Evolutionary conservation across 1,140 invertebrate genomes (phyloP).

Genomic region (Acromyrmex heyeri): DNA sequence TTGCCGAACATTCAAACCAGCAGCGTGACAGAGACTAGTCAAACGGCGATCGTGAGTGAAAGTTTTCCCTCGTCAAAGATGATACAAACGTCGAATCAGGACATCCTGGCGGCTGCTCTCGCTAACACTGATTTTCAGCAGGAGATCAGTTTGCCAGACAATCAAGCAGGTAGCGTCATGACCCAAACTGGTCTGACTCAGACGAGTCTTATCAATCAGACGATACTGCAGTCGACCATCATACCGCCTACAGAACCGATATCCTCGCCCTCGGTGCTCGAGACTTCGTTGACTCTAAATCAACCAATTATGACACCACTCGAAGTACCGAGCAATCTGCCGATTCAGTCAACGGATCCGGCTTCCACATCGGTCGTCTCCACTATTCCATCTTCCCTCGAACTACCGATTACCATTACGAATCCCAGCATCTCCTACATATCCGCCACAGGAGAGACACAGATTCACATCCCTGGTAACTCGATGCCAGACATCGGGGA

Average conservation of each 20-base stretch:
- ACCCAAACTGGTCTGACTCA: conserved; percentile 77
- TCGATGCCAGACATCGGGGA: conserved; percentile 83
- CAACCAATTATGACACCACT: conserved; percentile 94
- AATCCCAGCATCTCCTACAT: conserved; percentile 89
- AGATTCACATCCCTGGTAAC: conserved; percentile 78
- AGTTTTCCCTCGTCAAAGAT: conserved; percentile 75
- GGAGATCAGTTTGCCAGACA: conserved; percentile 85
- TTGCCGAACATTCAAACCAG: conserved; percentile 73
- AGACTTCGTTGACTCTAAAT: conserved; percentile 91
- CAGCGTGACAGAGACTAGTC: conserved; percentile 61
- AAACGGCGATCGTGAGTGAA: conserved; percentile 74
- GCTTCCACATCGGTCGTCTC: conserved; percentile 81
- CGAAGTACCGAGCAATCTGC: conserved; percentile 89
- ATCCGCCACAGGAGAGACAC: conserved; percentile 75
- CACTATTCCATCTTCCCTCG: conserved; percentile 87
- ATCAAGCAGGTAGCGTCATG: conserved; percentile 75
- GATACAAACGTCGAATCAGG: conserved; percentile 87
- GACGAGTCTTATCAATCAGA: conserved; percentile 83
- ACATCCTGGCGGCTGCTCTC: conserved; percentile 92
- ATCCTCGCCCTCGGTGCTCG: conserved; percentile 88
- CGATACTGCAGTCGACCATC: conserved; percentile 83
- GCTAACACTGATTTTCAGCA: conserved; percentile 92
- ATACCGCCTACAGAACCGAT: conserved; percentile 84
- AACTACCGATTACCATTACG: conserved; percentile 90
- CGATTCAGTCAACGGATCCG: conserved; percentile 81